Evolutionary conservation across 1,140 invertebrate species (phyloP), one percentile per base, ranked within the genome.

Genomic region (Rhyzopertha dominica): DNA sequence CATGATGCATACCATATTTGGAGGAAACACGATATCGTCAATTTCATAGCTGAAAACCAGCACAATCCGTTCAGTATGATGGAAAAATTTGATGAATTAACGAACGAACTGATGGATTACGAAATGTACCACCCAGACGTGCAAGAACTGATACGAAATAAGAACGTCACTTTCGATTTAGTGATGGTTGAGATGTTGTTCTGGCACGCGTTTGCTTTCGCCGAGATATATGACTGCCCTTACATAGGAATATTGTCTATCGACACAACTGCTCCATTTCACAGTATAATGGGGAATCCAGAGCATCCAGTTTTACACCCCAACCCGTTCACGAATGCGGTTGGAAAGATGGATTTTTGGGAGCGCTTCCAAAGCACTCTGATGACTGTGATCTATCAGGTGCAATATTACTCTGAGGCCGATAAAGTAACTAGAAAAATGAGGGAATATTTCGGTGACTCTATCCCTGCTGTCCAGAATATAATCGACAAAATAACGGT

Each of bases 341-440:
- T n/a, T n/a, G n/a, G n/a, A n/a, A n/a, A n/a, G n/a, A n/a, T n/a
- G n/a, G n/a, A n/a, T n/a, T n/a, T n/a, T n/a, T 25, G 18, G 22
- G 35, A 39, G 26, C 12, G 5, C 2, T 1, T 3, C 17, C 12
- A 9, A 22, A 16, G 24, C 8, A 14, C 18, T 8, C n/a, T 32
- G 4, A 31, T 4, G 9, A 17, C 24, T 13, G 14, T 20, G n/a
- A 24, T 20, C 5, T 17, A n/a, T 2, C 23, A 64, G 0, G 62
- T 50, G 45, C 53, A 63, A 42, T 29, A 61, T 53, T 71, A 70
- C 51, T 67, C 63, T 9, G n/a, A n/a, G n/a, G n/a, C n/a, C 16
- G 47, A 4, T 45, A 62, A 25, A 41, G 56, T 10, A 24, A 24
- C 3, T 10, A 32, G 29, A 23, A 16, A 4, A 25, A n/a, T n/a